Base-by-base conservation (phyloP, 2,888 invertebrate species). In the Omphaloscelis lunosa region DNA sequence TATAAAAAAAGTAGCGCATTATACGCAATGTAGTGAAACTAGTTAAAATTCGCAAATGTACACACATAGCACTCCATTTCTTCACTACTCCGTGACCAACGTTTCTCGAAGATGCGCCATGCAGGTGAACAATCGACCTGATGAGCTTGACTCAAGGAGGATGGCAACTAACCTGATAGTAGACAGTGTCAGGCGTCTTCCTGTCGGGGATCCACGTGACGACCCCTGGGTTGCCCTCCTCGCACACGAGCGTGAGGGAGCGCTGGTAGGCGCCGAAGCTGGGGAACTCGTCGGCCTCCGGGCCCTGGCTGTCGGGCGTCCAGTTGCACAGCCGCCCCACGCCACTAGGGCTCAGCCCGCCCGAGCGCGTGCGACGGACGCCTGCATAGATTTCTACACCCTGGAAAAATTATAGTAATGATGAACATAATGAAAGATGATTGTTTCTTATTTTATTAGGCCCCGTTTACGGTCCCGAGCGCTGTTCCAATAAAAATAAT, bases 241-340 rank as follows among this genome's bases (percentile, higher is more conserved):
- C 99, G 93, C 99, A 99, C 88, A 98, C 97, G 2, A 99, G 97
- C 29, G 98, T 98, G 34, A 99, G 95, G 0, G 98, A 98, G 48
- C 99, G 97, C 94, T 99, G 99, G 93, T 98, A 99, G 9, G 99
- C 99, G 0, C 99, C 99, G 91, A 99, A 99, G 17, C 99, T 98
- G 23, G 98, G 97, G 93, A 97, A 99, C 77, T 98, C 98, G 90
- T 99, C 99, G 0, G 98, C 98, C 0, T 95, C 95, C 0, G 98
- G 98, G 2, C 97, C 97, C 74, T 97, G 97, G 20, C 96, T 97
- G 94, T 98, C 98, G 0, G 98, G 98, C 0, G 98, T 98, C 99
- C 99, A 99, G 95, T 98, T 98, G 93, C 99, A 99, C 4, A 98
- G 96, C 7, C 99, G 97, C 1, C 99, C 99, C 7, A 98, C 97